Conservation (phyloP, 2,113 vertebrate species). For the Jacana jacana region DNA sequence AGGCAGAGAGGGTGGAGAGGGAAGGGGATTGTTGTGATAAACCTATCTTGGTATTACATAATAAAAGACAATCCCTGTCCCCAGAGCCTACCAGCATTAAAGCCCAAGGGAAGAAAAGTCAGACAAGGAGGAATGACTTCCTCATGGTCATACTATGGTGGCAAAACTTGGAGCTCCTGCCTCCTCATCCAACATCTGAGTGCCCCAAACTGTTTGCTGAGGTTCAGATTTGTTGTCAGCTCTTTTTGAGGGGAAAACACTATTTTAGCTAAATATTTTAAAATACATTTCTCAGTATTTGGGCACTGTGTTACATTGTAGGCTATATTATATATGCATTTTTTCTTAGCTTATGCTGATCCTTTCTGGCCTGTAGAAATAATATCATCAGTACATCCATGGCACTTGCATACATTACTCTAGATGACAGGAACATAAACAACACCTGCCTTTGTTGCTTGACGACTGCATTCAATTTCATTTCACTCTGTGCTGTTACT, state of each 20-base stretch:
- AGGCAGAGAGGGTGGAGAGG: background rate
- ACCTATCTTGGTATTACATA: background rate
- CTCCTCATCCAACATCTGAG: background rate
- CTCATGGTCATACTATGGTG: fast-evolving
- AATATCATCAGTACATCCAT: background rate
- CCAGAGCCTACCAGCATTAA: background rate
- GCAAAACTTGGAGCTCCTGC: background rate
- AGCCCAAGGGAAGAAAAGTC: background rate
- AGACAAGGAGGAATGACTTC: background rate
- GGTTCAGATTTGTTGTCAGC: background rate
- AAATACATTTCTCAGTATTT: background rate
- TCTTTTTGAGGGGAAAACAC: background rate
- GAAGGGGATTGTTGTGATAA: background rate
- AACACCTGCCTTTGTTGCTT: background rate
- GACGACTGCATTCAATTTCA: background rate
- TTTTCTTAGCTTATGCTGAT: background rate
- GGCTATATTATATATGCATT: background rate
- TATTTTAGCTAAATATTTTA: background rate
- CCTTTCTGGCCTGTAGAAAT: background rate
- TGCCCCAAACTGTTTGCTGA: background rate
- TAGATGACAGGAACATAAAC: background rate
- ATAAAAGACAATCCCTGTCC: background rate
- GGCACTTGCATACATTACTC: background rate
- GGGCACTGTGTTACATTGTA: background rate
- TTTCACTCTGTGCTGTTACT: background rate